These are phyloP conservation scores for Motacilla alba DNA, from an alignment of 2,113 vertebrate genomes.

Conservation along the genomic window DNA sequence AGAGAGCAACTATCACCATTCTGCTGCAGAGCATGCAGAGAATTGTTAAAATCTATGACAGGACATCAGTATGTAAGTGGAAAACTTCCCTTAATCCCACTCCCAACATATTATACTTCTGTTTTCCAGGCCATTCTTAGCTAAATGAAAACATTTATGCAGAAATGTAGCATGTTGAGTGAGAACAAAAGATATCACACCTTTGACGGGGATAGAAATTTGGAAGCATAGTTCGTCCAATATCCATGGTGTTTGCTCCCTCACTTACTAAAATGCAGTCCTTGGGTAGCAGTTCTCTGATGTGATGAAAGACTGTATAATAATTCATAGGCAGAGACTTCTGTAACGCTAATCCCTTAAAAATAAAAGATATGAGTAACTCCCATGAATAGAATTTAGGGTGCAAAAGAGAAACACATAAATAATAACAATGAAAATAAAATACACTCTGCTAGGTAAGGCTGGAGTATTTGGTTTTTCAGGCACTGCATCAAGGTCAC, in stretches of 20 bases:
- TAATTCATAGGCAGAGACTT: slow-evolving; percentile 89
- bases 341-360: slow-evolving; percentile 78
- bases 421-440: background rate
- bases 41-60: background rate
- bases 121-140: background rate
- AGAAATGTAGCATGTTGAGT: background rate
- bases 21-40: background rate
- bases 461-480: background rate
- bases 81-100: background rate
- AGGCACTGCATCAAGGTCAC: background rate
- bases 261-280: slow-evolving; percentile 93
- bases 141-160: background rate
- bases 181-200: slow-evolving; percentile 59
- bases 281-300: slow-evolving; percentile 83
- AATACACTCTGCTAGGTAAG: background rate
- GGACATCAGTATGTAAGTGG: background rate
- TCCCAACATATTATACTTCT: background rate
- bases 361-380: background rate
- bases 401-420: background rate
- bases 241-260: slow-evolving; percentile 98
- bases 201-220: slow-evolving; percentile 89
- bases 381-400: background rate
- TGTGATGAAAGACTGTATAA: slow-evolving; percentile 88
- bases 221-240: slow-evolving; percentile 91
- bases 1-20: background rate